Evolutionary conservation across 2,888 invertebrate genomes (phyloP), one percentile per base, ranked within the genome.

Genomic region (Herminia tarsipennalis): DNA sequence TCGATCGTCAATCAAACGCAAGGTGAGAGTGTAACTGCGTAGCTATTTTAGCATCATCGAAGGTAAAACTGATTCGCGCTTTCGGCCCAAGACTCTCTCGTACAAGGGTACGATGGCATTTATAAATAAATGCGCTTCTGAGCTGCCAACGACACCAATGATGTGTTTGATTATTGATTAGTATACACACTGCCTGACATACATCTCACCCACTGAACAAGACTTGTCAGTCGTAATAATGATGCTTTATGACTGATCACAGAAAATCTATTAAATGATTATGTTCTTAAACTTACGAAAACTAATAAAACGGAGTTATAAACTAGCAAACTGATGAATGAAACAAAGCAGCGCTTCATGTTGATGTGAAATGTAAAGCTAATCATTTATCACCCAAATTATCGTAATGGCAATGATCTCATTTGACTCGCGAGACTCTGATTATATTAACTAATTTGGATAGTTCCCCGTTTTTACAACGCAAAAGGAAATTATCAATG

Each of bases 1-100:
- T 90, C 87, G 86, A 90, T 90, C 89, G 88, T 91, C 89, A 90
- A 91, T 91, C 90, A 91, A 89, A 89, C 79, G 87, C 91, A 91
- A 91, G 91, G 91, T 87, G 86, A 91, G 86, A 89, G 89, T 88
- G 81, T 85, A 83, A 88, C 85, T 84, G 81, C 73, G 78, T 71
- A 77, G 86, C 88, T 90, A 91, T 91, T 91, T 91, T 89, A 87
- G 87, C 87, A 85, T 81, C 85, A 85, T 85, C 86, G 91, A 91
- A 91, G 91, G 91, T 88, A 91, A 91, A 84, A 88, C 82, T 84
- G 86, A 89, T 88, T 87, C 80, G 83, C 84, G 86, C 89, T 89
- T 91, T 91, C 89, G 77, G 86, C 81, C 86, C 84, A 85, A 87
- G 79, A 86, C 86, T 88, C 87, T 88, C 89, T 79, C 86, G 78